Base-by-base conservation (phyloP, 2,797 vertebrate species). In the Coendou prehensilis region DNA sequence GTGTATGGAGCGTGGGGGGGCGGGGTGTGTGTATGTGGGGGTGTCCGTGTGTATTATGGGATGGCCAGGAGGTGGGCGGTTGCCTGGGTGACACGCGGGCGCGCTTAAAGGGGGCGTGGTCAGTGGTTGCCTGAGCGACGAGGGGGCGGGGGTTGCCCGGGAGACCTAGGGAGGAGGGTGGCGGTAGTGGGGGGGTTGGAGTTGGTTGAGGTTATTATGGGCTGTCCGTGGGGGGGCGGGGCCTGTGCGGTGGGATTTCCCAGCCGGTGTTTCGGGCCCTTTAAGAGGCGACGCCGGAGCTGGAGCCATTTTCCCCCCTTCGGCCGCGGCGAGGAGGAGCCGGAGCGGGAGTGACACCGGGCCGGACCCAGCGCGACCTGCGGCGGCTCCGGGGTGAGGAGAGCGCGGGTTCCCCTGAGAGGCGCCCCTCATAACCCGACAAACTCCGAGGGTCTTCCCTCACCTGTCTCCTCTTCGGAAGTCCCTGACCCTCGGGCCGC, bases 81-180 rank as follows among this genome's bases (percentile, higher is more conserved):
- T 98, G 97, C 97, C 96, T 47, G 87, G 98, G 98, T 97, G 98
- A 98, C 91, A 45, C 98, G 98, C 97, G 97, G 96, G 97, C 97
- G 95, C 96, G 96, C 97, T 93, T 92, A 79, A 45, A 94, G 95
- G 97, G 96, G 97, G 97, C 97, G 97, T 98, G 97, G 95, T 93
- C 95, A 97, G 2, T 80, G 90, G 97, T 98, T 98, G 98, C 97
- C 96, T 50, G 96, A 98, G 98, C 96, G 97, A 97, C 85, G 79
- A 97, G 98, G 98, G 98, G 98, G 98, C 98, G 98, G 98, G 99
- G 97, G 98, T 98, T 99, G 98, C 99, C 98, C 98, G 98, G 98
- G 98, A 99, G 98, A 99, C 98, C 98, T 96, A 96, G 89, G 96
- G 97, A 97, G 97, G 97, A 95, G 95, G 97, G 97, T 94, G 97